phyloP scores from a whole-genome alignment of 1,140 invertebrate species.

The fruit fly (Drosophila melanogaster) region Release_6_plus_ISO1_MT NT_033777.3:26600501-26601000 shows the following conservation, averaged over 20 bases:
- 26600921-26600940: conserved; percentile 30
- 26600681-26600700: conserved; percentile 16
- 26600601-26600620: conserved; percentile 11
- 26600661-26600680: conserved; percentile 55
- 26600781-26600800: conserved; percentile 27
- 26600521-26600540: conserved; percentile 12
- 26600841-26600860: conserved; percentile 58
- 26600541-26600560: conserved; percentile 31
- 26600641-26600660: conserved; percentile 51
- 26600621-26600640: not conserved
- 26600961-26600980: conserved; percentile 39
- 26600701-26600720: conserved; percentile 59
- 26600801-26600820: conserved; percentile 58
- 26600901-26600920: conserved; percentile 44
- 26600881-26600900: conserved; percentile 12
- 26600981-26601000: conserved; percentile 10
- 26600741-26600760: conserved; percentile 46
- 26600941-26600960: conserved; percentile 19
- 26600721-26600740: conserved; percentile 46
- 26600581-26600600: conserved; percentile 57
- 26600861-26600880: conserved; percentile 31
- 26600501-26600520: conserved; percentile 7
- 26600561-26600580: conserved; percentile 31
- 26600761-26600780: not conserved
- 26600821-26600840: conserved; percentile 48